Conservation (phyloP, 1,140 invertebrate genomes). For the Anagrus nilaparvatae region DNA sequence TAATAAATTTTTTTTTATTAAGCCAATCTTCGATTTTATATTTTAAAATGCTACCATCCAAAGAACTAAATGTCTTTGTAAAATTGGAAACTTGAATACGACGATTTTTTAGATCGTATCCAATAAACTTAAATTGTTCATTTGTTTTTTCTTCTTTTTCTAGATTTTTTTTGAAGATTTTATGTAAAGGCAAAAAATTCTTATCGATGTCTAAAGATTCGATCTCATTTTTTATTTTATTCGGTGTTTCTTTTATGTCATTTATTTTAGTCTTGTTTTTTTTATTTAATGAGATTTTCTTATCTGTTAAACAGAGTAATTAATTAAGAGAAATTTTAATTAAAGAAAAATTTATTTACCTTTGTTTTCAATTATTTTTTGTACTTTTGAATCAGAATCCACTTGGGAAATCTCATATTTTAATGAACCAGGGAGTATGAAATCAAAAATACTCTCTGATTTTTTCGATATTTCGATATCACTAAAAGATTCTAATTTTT, state of each 20-base stretch:
- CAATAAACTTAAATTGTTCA: conserved; percentile 21
- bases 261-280: not conserved
- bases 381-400: no score
- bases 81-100: conserved; percentile 42
- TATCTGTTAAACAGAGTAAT: no score
- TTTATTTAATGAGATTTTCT: conserved; percentile 2
- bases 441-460: no score
- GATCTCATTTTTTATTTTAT: conserved; percentile 8
- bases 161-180: conserved; percentile 9
- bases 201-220: conserved; percentile 17
- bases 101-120: conserved; percentile 37
- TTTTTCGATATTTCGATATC: no score
- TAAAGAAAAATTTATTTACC: no score
- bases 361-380: no score
- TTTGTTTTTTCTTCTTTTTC: not conserved
- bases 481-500: no score
- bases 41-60: conserved; percentile 37
- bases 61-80: conserved; percentile 35
- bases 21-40: conserved; percentile 37
- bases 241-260: conserved; percentile 1
- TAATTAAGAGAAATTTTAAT: no score
- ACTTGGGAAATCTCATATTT: no score
- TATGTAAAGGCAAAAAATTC: conserved; percentile 12
- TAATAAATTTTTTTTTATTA: conserved; percentile 32
- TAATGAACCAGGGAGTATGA: no score